Evolutionary conservation across 2,888 invertebrate genomes (phyloP).

Genomic region (Phortica okadai): DNA sequence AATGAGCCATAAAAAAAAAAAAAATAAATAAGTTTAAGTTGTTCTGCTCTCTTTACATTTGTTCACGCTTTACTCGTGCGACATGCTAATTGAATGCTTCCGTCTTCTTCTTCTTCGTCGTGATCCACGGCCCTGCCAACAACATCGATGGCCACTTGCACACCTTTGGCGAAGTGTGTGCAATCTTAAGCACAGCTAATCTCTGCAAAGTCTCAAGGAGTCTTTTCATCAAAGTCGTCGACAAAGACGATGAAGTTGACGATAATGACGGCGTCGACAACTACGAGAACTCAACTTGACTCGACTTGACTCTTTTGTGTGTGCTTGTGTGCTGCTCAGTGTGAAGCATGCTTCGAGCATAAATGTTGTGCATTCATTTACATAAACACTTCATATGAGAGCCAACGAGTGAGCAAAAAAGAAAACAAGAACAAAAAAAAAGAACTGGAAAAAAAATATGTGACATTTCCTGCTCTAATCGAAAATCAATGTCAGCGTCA

Average conservation of each 20-base stretch:
- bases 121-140: no score
- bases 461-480: conserved; percentile 61
- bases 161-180: neutral
- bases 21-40: no score
- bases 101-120: neutral
- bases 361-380: conserved; percentile 52
- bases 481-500: conserved; percentile 64
- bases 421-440: neutral
- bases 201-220: conserved; percentile 18
- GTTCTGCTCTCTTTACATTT: neutral
- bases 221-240: conserved; percentile 22
- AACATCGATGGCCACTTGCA: neutral
- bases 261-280: neutral
- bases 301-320: neutral
- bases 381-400: conserved; percentile 56
- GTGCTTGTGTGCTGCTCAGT: neutral
- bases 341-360: conserved; percentile 20
- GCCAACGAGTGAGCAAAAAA: conserved; percentile 32
- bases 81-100: conserved; percentile 12
- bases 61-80: neutral
- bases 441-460: conserved; percentile 31
- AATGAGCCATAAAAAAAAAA: no score
- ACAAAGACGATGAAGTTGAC: no score
- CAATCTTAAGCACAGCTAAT: conserved; percentile 21
- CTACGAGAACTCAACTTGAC: conserved; percentile 10